Base-by-base conservation (phyloP, 1,140 invertebrate species). In the Acromyrmex echinatior region DNA sequence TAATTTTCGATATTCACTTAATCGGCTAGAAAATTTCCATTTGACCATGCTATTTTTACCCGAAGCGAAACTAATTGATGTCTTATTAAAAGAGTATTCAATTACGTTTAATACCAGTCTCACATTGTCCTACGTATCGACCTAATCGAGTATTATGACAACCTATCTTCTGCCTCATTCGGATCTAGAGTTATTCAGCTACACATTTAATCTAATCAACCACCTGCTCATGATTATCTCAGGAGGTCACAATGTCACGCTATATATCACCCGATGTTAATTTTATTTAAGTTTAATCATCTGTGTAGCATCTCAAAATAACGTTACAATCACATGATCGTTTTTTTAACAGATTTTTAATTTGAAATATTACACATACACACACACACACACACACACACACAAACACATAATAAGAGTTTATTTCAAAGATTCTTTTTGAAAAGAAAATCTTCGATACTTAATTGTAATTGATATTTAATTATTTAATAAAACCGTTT, bases 161-260 rank as follows among this genome's bases (percentile, higher is more conserved):
- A 51, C 39, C 58, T 35, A 76, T 74, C 70, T 74, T 84, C 80
- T 31, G 14, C 39, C 25, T 62, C 21, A 51, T 84, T 74, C 56
- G 56, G 9, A 60, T 71, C 35, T 58, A 25, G 49, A 63, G 45
- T 21, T 21, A 81, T 62, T 4, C 70, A 35, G 39, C 53, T 73
- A 45, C 14, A 21, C 35, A 31, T 84, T 84, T 76, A 84, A 84
- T 9, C 56, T 63, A 84, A 76, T 84, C 70, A 74, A 39, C 39
- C 70, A 76, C 56, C 58, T 74, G 56, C 56, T 76, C 66, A 28
- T 35, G 39, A 84, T 84, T 84, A 84, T 84, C 56, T 62, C 21
- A 25, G 80, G 80, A 62, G 70, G 56, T 51, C 39, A 60, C 7
- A 12, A 60, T 45, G 25, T 39, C 80, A 84, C 56, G 70, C 28